Base-by-base conservation (phyloP, 2,888 invertebrate species). In the Chromoteleia sp. region DNA sequence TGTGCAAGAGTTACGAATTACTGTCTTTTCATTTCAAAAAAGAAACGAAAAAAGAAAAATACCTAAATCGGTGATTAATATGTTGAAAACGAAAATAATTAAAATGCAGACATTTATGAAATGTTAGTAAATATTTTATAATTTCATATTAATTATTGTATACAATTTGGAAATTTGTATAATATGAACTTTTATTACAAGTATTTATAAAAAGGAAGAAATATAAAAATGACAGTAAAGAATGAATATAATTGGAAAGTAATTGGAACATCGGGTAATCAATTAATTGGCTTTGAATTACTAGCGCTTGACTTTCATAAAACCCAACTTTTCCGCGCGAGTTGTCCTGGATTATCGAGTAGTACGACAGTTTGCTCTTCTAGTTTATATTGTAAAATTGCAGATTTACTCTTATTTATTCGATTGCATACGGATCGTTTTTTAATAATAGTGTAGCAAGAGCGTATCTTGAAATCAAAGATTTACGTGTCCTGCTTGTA, bases 401-500 rank as follows among this genome's bases (percentile, higher is more conserved):
- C 21, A 58, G 48, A 48, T 70, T 58, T 58, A 48, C 58, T 58
- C 12, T 14, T 45, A 56, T 68, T 68, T 68, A 56, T 68, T 33
- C 45, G 48, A 70, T 70, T 58, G 58, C 56, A 58, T 70, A 70
- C 58, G 15, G 58, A 70, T 48, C 70, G 36, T 50, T 30, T 71
- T 52, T 61, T 73, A 61, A 63, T 54, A 73, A 73, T 59, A 71
- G 63, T 43, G 54, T 54, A 54, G 45, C 30, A 56, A 43, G 45
- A 54, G 43, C 36, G 73, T 43, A 73, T 73, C 54, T 29, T 43
- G 52, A 73, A 45, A 73, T 73, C 63, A 73, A 73, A 73, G 43
- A 73, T 73, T 73, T 54, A 73, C 54, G 63, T 63, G 54, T 73
- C 33, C 73, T 56, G 54, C 45, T 63, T 73, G 73, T 73, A 41